Base-by-base conservation (phyloP, 2,888 invertebrate genomes). In the Colletes collaris region DNA sequence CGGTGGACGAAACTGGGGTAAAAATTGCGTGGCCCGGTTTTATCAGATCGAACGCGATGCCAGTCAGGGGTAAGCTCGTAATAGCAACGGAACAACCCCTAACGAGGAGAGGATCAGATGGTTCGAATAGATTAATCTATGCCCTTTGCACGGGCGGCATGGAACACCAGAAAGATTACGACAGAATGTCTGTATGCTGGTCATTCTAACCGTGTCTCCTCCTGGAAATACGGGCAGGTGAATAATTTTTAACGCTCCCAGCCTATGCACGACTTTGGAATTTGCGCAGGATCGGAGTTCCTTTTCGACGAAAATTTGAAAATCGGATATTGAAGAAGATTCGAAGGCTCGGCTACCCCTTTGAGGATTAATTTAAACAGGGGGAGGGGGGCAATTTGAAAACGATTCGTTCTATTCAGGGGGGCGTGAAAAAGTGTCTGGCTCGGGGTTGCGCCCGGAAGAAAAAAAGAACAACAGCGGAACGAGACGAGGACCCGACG, bases 71-170 rank as follows among this genome's bases (percentile, higher is more conserved):
- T 65, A 53, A 52, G 59, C 44, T 63, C 1, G 78, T 81, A 86
- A 75, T 79, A 67, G 77, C 60, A 81, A 80, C 63, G 76, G 79
- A 79, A 81, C 85, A 83, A 83, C 82, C 82, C 82, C 79, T 88
- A 87, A 88, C 86, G 77, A 84, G 79, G 62, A 63, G 75, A 80
- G 76, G 83, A 83, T 88, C 87, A 76, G 88, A 88, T 87, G 85
- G 60, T 79, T 79, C 60, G 79, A 53, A 59, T 77, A 86, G 83
- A 88, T 87, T 86, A 88, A 87, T 87, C 79, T 87, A 86, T 76
- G 59, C 66, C 53, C 62, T 19, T 35, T 58, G 71, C 46, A 62
- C 72, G 60, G 27, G 59, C 77, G 58, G 52, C 35, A n/a, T 53
- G 13, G 55, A 27, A 53, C 79, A 62, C 78, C 50, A 37, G 53